Base-by-base conservation (phyloP, 2,797 vertebrate species). In the Enteromius unitaeniatus region DNA sequence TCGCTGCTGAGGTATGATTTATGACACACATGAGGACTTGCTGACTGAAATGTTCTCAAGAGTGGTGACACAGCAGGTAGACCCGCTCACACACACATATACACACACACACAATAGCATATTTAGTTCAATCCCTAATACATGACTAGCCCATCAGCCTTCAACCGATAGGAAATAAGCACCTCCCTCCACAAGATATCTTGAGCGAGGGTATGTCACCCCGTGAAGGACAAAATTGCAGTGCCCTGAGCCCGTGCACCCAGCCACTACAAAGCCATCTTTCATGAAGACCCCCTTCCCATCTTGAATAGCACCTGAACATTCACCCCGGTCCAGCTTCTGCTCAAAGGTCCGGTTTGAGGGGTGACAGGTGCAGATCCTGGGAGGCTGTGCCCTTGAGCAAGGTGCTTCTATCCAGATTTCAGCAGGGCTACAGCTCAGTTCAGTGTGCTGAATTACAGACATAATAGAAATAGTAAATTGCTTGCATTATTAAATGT, bases 221-320 rank as follows among this genome's bases (percentile, higher is more conserved):
- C 87, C n/a, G 82, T 90, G 86, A 92, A 92, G 93, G 91, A 93
- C 91, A 90, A 87, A 92, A 87, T 91, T 89, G 85, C 85, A 17
- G 79, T 88, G 87, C 81, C 89, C 88, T 88, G 86, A 86, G 81
- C 81, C 76, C 73, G 45, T 80, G 67, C 73, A 79, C 69, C 45
- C 79, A 83, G 82, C 82, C 85, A 78, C 37, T 51, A 76, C 67
- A 79, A 55, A 85, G 82, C 70, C 70, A 85, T 89, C 78, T 84
- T 86, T 88, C 86, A 89, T 86, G 55, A 28, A 78, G 86, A 75
- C 81, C 78, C 80, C 86, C 85, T 87, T 37, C 77, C 72, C 65
- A 53, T 68, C 62, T 75, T 74, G 45, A 69, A 55, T 55, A 70
- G n/a, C 72, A 73, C 78, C 69, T 73, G 82, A 70, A 65, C 83